A percentile compares a stretch with the other conserved stretches of the same genome.
phyloP scores from a whole-genome alignment of 2,888 invertebrate species.

The Drosophila maculinotata region DNA sequence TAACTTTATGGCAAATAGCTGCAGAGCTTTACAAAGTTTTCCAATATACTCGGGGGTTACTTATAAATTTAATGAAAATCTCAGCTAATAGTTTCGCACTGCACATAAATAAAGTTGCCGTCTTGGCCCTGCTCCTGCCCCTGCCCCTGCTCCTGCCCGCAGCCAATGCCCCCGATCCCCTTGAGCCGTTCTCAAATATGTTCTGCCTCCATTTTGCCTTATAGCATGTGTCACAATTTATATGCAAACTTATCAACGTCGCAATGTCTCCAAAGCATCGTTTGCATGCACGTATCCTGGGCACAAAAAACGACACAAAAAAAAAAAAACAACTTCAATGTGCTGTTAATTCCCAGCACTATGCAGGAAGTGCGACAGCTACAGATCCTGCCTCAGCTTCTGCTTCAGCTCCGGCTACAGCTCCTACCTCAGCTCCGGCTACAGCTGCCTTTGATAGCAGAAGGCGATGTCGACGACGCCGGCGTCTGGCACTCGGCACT shows the following conservation, averaged over 20 bases:
- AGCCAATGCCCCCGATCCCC: no score
- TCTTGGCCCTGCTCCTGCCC: slow-evolving; percentile 5
- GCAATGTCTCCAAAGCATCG: slow-evolving; percentile 75
- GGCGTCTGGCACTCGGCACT: slow-evolving; percentile 51
- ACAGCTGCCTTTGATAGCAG: slow-evolving; percentile 29
- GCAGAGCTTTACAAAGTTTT: slow-evolving; percentile 62
- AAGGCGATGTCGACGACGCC: slow-evolving; percentile 42
- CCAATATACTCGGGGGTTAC: slow-evolving; percentile 56
- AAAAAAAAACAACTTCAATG: slow-evolving; percentile 56
- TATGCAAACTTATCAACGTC: slow-evolving; percentile 81
- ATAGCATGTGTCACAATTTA: slow-evolving; percentile 75
- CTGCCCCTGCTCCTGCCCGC: no score
- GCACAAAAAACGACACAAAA: slow-evolving; percentile 24
- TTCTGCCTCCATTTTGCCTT: slow-evolving; percentile 10
- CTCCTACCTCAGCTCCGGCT: slow-evolving; percentile 12
- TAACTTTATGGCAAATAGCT: slow-evolving; percentile 59
- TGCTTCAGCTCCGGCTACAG: slow-evolving; percentile 10
- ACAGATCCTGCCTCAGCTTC: slow-evolving; percentile 20
- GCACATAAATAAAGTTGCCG: slow-evolving; percentile 68
- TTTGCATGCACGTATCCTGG: slow-evolving; percentile 66
- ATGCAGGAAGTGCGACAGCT: slow-evolving; percentile 49
- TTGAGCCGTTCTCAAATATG: slow-evolving; percentile 36
- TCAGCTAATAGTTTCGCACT: slow-evolving; percentile 72
- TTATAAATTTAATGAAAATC: slow-evolving; percentile 79
- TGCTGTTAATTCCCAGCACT: slow-evolving; percentile 73